Base-by-base conservation (phyloP, 2,888 invertebrate species). In the Ophion obscuratus region DNA sequence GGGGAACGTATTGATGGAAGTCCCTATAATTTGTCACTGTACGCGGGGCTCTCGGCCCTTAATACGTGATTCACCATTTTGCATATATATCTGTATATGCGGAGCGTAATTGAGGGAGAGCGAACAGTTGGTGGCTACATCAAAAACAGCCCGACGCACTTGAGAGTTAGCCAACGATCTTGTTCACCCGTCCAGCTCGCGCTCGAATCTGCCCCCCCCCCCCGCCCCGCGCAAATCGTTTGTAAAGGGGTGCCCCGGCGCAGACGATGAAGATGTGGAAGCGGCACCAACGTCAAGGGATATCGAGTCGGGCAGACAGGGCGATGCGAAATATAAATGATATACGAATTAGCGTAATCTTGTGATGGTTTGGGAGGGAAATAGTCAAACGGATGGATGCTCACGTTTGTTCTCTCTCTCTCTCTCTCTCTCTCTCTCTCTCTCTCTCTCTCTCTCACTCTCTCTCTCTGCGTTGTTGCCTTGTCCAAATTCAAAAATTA, bases 101-200 rank as follows among this genome's bases (percentile, higher is more conserved):
- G 36, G 67, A 67, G 27, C 47, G 44, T 61, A 68, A 70, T 59
- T 53, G 77, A 66, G 76, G 87, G 89, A 85, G 81, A 90, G 83
- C 89, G 92, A 93, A 94, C 94, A 94, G 94, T 93, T 94, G 94
- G 94, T 91, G 92, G 92, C 91, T 91, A 94, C 92, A 94, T 93
- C 93, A 94, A 94, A 94, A 94, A 93, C 91, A 89, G 17, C 53
- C 78, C 85, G 88, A 88, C 91, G 91, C 90, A 93, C 93, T 94
- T 94, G 93, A 94, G 94, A 93, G 94, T 92, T 91, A 88, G 84
- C 88, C 85, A 85, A 81, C 79, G 81, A 47, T 71, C 64, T 59
- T 78, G 64, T 85, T 73, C 17, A 17, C 53, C 27, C 78, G 36
- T 36, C 81, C 67, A 61, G 66, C 71, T 76, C 62, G 71, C 67